Percentiles rank a stretch among this genome's conserved stretches.
Evolutionary conservation across 2,797 vertebrate genomes (phyloP).

Genomic region (Chiropotes sagulatus): DNA sequence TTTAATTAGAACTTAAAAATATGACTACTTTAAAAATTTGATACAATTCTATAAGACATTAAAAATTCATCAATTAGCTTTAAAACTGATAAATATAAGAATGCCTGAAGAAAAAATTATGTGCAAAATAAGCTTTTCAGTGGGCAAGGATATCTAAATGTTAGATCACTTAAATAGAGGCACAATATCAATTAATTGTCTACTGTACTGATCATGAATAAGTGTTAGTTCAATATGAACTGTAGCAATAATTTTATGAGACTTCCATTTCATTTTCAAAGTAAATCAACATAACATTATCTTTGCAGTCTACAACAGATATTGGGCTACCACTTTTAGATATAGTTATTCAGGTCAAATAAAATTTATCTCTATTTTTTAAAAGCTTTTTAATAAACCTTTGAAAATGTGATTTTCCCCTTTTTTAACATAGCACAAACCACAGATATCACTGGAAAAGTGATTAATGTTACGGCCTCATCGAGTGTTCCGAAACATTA

Average conservation of each 20-base stretch:
- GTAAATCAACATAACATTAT: neutral
- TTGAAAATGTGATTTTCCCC: neutral
- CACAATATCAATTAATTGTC: neutral
- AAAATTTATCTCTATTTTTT: neutral
- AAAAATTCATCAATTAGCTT: neutral
- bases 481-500: neutral
- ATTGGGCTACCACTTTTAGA: neutral
- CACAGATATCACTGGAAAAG: neutral
- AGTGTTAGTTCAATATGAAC: neutral
- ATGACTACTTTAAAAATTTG: neutral
- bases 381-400: neutral
- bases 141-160: neutral
- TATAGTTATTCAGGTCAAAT: neutral
- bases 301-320: neutral
- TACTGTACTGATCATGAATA: neutral
- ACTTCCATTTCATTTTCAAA: neutral
- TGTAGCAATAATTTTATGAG: neutral
- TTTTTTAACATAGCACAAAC: neutral
- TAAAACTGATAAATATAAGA: neutral
- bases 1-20: conserved; percentile 1
- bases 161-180: neutral
- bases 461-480: neutral
- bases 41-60: neutral
- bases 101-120: neutral
- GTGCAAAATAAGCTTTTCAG: neutral